Percentiles rank a stretch among this genome's conserved stretches.
phyloP scores from a whole-genome alignment of 2,797 vertebrate species.

The Pantherophis alleghaniensis region DNA sequence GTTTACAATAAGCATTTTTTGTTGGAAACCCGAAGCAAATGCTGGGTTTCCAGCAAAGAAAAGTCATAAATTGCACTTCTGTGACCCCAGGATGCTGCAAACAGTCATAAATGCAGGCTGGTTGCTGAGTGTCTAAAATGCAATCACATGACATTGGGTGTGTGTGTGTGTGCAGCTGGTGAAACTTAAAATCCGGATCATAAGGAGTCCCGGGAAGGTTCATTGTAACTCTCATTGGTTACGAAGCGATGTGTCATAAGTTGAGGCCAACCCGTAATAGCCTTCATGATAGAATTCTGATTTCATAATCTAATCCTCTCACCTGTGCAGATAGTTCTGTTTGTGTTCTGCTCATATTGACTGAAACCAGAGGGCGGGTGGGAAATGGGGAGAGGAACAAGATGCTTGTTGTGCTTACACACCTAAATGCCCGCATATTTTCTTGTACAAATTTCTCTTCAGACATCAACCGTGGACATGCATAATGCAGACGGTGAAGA shows the following conservation, averaged over 20 bases:
- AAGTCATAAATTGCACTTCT: not conserved
- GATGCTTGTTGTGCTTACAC: not conserved
- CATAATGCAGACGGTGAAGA: not conserved
- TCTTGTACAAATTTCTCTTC: not conserved
- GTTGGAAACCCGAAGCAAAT: not conserved
- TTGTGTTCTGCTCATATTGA: not conserved
- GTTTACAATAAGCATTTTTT: not conserved
- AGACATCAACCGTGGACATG: not conserved
- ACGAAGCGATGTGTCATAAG: accelerated
- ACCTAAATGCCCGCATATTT: not conserved
- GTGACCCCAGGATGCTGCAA: not conserved
- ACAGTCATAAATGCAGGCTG: not conserved
- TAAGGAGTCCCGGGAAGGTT: not conserved
- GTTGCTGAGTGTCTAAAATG: not conserved
- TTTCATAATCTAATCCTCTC: not conserved
- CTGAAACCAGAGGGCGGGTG: not conserved
- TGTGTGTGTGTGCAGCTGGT: not conserved
- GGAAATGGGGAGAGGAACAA: not conserved
- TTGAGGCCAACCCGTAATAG: not conserved
- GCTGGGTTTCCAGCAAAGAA: not conserved
- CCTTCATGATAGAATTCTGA: not conserved
- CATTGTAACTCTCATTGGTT: not conserved
- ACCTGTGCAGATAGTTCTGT: not conserved
- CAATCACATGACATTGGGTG: not conserved
- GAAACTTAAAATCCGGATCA: not conserved